Base-by-base conservation (phyloP, 2,797 vertebrate species). In the Pempheris klunzingeri region DNA sequence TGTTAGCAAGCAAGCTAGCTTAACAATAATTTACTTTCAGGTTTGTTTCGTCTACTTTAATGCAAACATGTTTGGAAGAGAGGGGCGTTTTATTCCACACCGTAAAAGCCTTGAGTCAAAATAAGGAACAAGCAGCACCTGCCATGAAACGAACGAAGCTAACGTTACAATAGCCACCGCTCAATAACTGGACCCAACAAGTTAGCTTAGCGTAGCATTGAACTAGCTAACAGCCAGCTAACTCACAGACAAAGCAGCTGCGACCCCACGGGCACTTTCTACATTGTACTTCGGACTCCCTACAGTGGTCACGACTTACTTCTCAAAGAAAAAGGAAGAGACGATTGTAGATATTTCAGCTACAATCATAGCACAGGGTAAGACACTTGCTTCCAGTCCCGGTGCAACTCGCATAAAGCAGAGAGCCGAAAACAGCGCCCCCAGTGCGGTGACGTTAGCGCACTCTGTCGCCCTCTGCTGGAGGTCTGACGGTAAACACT, bases 121-220 rank as follows among this genome's bases (percentile, higher is more conserved):
- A 50, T n/a, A 44, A 58, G 62, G 7, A 71, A 41, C 13, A 15
- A 53, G 64, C 22, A 74, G 77, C 79, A 88, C 78, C 80, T 87
- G 89, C 74, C 34, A 15, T 39, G 36, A 74, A 62, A 86, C 57
- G 50, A 85, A 78, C 65, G 68, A 70, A 65, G 90, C 90, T 85
- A 80, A 66, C 18, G n/a, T 73, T 20, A 68, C 79, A 47, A 77
- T 83, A 90, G 88, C 90, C 54, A 34, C 62, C 60, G 54, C 52
- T 76, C 53, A 38, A 44, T 71, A 26, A 77, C 61, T 59, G 44
- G 52, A 70, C 7, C 50, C 58, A 77, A 72, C 64, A 44, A 70
- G 78, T 79, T 89, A 91, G 91, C 89, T 81, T 89, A 89, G 84
- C 90, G 46, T 73, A 63, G 53, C 44, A 44, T 18, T 58, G 28